Base-by-base conservation (phyloP, 2,888 invertebrate species). In the Tachina lurida region DNA sequence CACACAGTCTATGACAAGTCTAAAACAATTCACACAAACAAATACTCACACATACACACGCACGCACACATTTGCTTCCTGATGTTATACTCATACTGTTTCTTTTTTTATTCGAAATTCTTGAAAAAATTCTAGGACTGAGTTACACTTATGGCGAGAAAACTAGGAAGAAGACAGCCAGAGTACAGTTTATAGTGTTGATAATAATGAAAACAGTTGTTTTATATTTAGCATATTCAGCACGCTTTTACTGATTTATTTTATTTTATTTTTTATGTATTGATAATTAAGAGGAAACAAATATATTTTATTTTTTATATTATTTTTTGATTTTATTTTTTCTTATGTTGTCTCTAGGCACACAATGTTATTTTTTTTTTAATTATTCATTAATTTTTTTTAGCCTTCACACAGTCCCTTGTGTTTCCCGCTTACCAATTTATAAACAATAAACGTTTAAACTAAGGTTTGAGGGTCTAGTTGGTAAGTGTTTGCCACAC, bases 1-100 rank as follows among this genome's bases (percentile, higher is more conserved):
- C 81, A 84, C 70, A 78, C 62, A 80, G 86, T 84, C 86, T 84
- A 84, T 84, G 73, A 68, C 67, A 86, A 84, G 80, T 86, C 86
- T 86, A 63, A n/a, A 75, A 22, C 49, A 31, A 73, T 41, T 47
- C 49, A 65, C 13, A 17, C n/a, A n/a, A n/a, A n/a, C n/a, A n/a
- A n/a, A n/a, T n/a, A n/a, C n/a, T n/a, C n/a, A n/a, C n/a, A n/a
- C n/a, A n/a, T n/a, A n/a, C 13, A 41, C 19, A 41, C 39, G 19
- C 39, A 12, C 47, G n/a, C 49, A 9, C 19, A 47, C 22, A 15
- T 15, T 39, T 22, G 31, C 31, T 31, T 31, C 31, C 31, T 31
- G 31, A 0, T 31, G 10, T 54, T 12, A 22, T n/a, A 60, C 39
- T 39, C 17, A 65, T 52, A 63, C 63, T 22, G n/a, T 22, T 9